phyloP scores from a whole-genome alignment of 1,140 invertebrate species.

The Drosophila sturtevanti region DNA sequence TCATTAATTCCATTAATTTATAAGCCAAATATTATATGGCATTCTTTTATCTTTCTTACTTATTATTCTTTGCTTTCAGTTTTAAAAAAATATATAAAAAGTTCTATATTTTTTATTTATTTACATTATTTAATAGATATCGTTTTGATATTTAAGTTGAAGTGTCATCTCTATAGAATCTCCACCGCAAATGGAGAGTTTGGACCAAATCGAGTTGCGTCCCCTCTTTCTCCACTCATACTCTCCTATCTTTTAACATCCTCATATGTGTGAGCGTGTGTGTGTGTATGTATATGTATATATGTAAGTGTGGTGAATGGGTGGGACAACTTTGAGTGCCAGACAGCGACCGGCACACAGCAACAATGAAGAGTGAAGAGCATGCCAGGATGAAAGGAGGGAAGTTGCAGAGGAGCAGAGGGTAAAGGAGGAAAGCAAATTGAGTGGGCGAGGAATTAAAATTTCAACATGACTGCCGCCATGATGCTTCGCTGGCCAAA shows the following conservation, averaged over 20 bases:
- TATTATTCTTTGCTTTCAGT: too few relatives aligned
- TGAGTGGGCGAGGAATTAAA: constrained; percentile 79
- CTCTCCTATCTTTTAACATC: constrained; percentile 7
- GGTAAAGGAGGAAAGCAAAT: constrained; percentile 48
- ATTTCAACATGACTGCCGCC: constrained; percentile 79
- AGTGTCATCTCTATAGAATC: neutral
- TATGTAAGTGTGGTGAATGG: constrained; percentile 8
- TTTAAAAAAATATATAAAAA: neutral
- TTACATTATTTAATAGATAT: too few relatives aligned
- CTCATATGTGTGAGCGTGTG: constrained; percentile 5
- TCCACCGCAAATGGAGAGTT: constrained; percentile 6
- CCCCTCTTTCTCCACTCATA: neutral
- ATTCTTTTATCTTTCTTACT: too few relatives aligned
- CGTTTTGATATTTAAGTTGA: neutral
- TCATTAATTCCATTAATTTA: too few relatives aligned
- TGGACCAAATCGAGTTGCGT: constrained; percentile 11
- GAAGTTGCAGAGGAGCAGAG: neutral
- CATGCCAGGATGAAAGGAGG: neutral
- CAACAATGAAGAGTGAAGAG: constrained; percentile 43
- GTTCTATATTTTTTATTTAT: neutral
- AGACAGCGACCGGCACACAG: constrained; percentile 56
- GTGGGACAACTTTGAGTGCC: constrained; percentile 70
- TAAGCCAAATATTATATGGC: too few relatives aligned
- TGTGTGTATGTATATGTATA: neutral
- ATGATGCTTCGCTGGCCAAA: constrained; percentile 73